Conservation (phyloP, 2,113 vertebrate genomes). For the Centrocercus urophasianus region DNA sequence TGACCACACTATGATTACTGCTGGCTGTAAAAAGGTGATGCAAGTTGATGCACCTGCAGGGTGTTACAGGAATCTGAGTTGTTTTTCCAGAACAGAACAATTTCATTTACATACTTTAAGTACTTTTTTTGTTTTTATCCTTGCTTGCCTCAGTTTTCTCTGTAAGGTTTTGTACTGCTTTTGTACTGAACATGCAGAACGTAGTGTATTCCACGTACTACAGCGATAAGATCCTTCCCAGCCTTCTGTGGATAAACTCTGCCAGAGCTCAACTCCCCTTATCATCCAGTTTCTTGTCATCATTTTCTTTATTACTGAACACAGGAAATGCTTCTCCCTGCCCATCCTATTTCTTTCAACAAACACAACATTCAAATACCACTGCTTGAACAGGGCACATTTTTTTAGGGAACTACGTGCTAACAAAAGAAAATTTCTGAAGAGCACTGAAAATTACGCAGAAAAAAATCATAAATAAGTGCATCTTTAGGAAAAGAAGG, state of each 20-base stretch:
- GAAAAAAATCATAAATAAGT: background rate
- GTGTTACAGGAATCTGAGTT: background rate
- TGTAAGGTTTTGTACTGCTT: background rate
- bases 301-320: background rate
- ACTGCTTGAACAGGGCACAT: background rate
- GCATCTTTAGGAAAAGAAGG: background rate
- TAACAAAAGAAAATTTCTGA: background rate
- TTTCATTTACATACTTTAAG: background rate
- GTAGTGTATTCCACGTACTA: background rate
- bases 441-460: background rate
- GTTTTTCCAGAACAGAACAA: background rate
- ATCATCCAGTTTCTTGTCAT: background rate
- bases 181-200: background rate
- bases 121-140: background rate
- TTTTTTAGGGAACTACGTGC: background rate
- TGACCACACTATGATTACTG: background rate
- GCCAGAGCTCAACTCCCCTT: background rate
- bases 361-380: background rate
- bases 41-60: background rate
- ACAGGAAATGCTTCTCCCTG: background rate
- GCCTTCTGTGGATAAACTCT: background rate
- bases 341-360: background rate
- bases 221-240: background rate
- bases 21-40: background rate
- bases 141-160: background rate